A percentile compares a stretch with the other conserved stretches of the same genome.
These are phyloP conservation scores for Axis porcinus DNA, from an alignment of 2,113 vertebrate genomes.

Conservation along the genomic window DNA sequence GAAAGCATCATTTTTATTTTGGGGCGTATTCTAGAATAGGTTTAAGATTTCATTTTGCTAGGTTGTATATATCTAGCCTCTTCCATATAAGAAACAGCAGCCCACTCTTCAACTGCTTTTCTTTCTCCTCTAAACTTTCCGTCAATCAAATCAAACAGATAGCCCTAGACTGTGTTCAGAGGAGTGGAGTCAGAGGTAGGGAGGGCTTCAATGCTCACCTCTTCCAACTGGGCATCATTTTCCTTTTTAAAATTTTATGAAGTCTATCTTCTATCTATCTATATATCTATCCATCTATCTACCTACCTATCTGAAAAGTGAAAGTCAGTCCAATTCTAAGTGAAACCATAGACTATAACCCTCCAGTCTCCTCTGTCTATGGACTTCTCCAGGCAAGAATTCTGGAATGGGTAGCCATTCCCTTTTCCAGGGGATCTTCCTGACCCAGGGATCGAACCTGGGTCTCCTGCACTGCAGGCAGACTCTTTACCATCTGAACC, in stretches of 20 bases:
- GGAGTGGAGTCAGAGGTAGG: background rate
- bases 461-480: background rate
- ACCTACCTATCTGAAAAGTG: background rate
- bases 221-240: no score
- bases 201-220: background rate
- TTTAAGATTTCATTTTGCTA: background rate
- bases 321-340: background rate
- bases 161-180: background rate
- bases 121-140: background rate
- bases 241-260: background rate
- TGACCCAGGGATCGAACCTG: rapidly evolving
- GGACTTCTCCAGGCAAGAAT: background rate
- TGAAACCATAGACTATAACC: background rate
- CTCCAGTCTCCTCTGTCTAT: background rate
- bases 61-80: background rate
- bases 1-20: background rate
- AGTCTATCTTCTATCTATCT: background rate
- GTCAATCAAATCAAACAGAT: background rate
- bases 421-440: background rate
- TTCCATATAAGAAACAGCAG: background rate
- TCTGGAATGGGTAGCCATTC: background rate
- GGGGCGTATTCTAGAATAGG: background rate
- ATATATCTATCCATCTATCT: background rate
- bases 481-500: background rate
- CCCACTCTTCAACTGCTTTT: background rate